Evolutionary conservation across 2,113 vertebrate species (phyloP), one percentile per base, ranked within the genome.

Genomic region (Albula glossodonta): DNA sequence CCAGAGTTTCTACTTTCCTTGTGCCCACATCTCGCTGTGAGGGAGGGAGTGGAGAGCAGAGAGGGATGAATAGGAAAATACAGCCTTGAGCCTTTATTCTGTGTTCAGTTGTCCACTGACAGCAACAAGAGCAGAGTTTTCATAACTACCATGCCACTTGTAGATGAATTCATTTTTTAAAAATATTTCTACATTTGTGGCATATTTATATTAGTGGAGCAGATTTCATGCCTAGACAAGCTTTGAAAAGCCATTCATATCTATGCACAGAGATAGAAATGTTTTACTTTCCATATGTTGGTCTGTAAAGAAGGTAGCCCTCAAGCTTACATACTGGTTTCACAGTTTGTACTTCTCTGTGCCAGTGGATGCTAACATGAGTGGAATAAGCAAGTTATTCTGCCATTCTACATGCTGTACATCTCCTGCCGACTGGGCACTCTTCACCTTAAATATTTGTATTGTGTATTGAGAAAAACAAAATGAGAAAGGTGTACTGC

Each of bases 1-100:
- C 90, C 87, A 89, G 82, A 87, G 83, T 82, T 90, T 82, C 60
- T 63, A 87, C 86, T 81, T 84, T 80, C 15, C 78, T 9, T 10
- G 63, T 78, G 41, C 52, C 60, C 63, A 85, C 51, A 60, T 25
- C 15, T 19, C 22, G 48, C 11, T n/a, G 57, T 12, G 5, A 5
- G 19, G 80, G 19, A 50, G 11, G 17, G 9, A 13, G 13, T 41
- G 22, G 51, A 22, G 60, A 50, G 11, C 60, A 15, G 17, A 19
- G 51, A 31, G 78, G n/a, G 17, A 60, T 11, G 49, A 15, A 41
- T 41, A 41, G 15, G 49, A 41, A 63, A 80, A 74, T 22, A 60
- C 51, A 52, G 56, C 53, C 51, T 77, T 51, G 84, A 79, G 52
- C 78, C n/a, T 86, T 53, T 86, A 82, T 86, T 66, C 85, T 53